phyloP scores from a whole-genome alignment of 2,113 vertebrate species.

The Chionis minor region DNA sequence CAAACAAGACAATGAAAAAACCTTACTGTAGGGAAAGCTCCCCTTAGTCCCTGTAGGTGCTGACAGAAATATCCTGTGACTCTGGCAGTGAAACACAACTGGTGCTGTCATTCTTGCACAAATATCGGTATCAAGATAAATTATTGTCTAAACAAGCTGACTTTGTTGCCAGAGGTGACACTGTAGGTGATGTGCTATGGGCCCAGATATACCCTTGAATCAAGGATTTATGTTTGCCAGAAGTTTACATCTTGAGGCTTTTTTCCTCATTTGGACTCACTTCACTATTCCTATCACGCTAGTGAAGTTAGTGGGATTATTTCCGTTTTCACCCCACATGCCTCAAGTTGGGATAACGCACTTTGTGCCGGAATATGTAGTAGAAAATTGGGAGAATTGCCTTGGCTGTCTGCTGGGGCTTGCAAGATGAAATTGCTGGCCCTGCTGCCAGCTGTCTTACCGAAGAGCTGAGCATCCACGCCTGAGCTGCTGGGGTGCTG shows the following conservation, averaged over 20 bases:
- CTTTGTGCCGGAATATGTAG: background rate
- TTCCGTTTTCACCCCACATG: background rate
- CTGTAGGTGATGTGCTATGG: background rate
- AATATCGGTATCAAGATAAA: background rate
- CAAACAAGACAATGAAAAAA: slow-evolving; percentile 32
- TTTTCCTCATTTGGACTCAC: background rate
- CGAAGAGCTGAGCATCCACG: background rate
- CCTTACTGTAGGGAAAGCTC: background rate
- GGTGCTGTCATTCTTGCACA: background rate
- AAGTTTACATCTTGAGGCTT: background rate
- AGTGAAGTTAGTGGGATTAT: background rate
- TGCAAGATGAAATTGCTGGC: accelerated
- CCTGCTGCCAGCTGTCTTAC: background rate
- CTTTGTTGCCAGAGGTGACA: background rate
- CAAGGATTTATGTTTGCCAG: background rate
- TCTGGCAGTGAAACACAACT: background rate
- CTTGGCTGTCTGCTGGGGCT: background rate
- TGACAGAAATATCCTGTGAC: background rate
- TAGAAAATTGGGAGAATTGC: background rate
- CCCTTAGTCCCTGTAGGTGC: background rate
- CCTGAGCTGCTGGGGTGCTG: background rate
- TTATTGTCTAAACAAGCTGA: background rate
- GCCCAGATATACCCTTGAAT: background rate
- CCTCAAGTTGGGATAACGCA: accelerated
- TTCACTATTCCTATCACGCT: background rate